Evolutionary conservation across 1,140 invertebrate species (phyloP), one percentile per base, ranked within the genome.

Genomic region (Drosophila pachea): DNA sequence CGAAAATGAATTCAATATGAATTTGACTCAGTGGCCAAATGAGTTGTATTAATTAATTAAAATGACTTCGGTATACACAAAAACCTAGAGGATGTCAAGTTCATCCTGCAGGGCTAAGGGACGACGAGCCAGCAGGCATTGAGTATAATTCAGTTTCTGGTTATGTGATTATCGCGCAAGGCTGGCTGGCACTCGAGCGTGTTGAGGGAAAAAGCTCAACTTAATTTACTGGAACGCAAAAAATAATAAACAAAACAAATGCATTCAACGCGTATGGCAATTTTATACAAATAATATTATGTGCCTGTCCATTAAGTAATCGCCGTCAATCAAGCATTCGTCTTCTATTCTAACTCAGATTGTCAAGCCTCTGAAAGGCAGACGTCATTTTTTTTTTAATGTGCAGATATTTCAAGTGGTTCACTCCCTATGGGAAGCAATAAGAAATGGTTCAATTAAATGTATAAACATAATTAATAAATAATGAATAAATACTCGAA

Each of bases 11-110:
- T 22, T 22, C 14, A 45, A 45, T 22, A 45, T 45, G 7, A 9
- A 29, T 0, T 22, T 1, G 9, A 47, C 7, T 5, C 45, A 47
- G 45, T 22, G 22, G 16, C 9, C 7, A 45, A 71, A 43, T 31
- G 76, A 81, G 78, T 72, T 60, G 33, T 60, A 67, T 42, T 48
- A 66, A 59, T 79, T 76, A 84, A 79, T 69, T 40, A 45, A 73
- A 59, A 67, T 35, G 36, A 53, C 16, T 48, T 52, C 38, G 52
- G 3, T 3, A 22, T 22, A 22, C 22, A 22, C 22, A 22, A 22
- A 22, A 22, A 3, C 22, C 1, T 22, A 22, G 1, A 22, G 3
- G 22, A 22, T 22, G 22, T 22, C 22, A 22, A 22, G 22, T 22
- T 22, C 22, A 22, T 22, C 22, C 22, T 22, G 22, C 22, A 22